Percentiles rank a stretch among this genome's conserved stretches.
These are phyloP conservation scores for Betta splendens DNA, from an alignment of 2,797 vertebrate genomes.

Conservation along the genomic window DNA sequence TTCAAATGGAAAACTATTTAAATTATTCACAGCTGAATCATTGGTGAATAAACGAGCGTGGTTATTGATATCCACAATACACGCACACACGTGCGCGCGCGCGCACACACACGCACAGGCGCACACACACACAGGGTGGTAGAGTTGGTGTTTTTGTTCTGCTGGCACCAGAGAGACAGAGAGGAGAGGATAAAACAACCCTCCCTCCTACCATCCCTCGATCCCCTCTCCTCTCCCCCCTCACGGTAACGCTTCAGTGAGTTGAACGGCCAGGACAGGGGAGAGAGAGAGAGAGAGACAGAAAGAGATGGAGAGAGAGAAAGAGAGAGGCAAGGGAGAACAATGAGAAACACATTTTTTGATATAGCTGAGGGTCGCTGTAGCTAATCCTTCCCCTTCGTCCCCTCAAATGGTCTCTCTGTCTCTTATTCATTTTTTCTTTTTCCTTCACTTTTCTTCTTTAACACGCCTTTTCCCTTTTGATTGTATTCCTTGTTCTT, in stretches of 20 bases:
- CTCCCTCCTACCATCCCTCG: conserved; percentile 69
- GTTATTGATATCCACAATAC: conserved; percentile 79
- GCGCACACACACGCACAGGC: too few relatives aligned
- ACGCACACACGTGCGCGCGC: too few relatives aligned
- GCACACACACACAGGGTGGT: conserved; percentile 56
- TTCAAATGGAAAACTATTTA: conserved; percentile 77
- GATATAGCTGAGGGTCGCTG: conserved; percentile 84
- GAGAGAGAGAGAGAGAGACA: conserved; percentile 66
- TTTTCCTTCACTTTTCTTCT: conserved; percentile 54
- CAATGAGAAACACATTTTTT: conserved; percentile 87
- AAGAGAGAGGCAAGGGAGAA: conserved; percentile 76
- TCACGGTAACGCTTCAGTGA: conserved; percentile 81
- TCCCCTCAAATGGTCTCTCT: conserved; percentile 80
- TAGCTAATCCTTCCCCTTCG: conserved; percentile 83
- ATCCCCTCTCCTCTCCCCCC: conserved; percentile 59
- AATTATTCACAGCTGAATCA: conserved; percentile 80
- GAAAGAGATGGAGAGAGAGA: conserved; percentile 49
- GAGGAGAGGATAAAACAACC: conserved; percentile 79
- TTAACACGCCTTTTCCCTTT: conserved; percentile 59
- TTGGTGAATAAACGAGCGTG: conserved; percentile 76
- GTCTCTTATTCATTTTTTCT: conserved; percentile 64
- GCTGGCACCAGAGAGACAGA: conserved; percentile 77
- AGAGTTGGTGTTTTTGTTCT: conserved; percentile 80
- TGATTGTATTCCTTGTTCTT: conserved; percentile 67
- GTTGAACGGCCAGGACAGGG: conserved; percentile 78